A percentile compares a stretch with the other conserved stretches of the same genome.
Evolutionary conservation across 2,797 vertebrate genomes (phyloP).

Genomic region (Rallus crepitans): DNA sequence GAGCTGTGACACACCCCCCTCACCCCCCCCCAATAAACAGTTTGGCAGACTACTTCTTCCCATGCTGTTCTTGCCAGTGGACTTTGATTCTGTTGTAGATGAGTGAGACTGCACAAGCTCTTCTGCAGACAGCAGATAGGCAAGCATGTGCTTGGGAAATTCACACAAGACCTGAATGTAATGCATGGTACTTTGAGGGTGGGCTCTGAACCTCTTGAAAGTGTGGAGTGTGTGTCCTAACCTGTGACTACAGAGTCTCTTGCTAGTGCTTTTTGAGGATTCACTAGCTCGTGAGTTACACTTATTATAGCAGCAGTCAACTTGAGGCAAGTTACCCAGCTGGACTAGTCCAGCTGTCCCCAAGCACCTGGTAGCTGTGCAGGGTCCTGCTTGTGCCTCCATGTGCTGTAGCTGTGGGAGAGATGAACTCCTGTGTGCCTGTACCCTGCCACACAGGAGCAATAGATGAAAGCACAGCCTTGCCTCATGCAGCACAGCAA

Average conservation of each 20-base stretch:
- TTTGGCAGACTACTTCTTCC: not conserved
- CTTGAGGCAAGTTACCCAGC: not conserved
- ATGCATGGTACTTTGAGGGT: not conserved
- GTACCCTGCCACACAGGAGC: not conserved
- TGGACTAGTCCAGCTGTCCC: not conserved
- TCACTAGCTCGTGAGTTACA: not conserved
- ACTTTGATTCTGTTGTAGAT: not conserved
- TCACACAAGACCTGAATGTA: not conserved
- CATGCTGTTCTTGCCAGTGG: not conserved
- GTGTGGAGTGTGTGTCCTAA: rapidly evolving
- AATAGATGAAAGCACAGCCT: not conserved
- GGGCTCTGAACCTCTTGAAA: not conserved
- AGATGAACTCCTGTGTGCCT: not conserved
- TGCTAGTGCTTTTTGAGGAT: not conserved
- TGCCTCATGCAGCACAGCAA: not conserved
- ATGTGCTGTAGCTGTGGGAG: not conserved
- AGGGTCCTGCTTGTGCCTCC: not conserved
- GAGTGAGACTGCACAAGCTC: not conserved
- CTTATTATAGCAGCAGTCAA: not conserved
- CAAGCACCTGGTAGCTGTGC: not conserved
- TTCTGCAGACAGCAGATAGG: not conserved
- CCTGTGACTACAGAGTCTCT: not conserved
- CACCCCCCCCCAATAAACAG: not conserved
- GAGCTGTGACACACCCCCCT: not conserved
- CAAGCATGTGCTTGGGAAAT: not conserved